Base-by-base conservation (phyloP, 2,888 invertebrate genomes). In the Spialia ferax region DNA sequence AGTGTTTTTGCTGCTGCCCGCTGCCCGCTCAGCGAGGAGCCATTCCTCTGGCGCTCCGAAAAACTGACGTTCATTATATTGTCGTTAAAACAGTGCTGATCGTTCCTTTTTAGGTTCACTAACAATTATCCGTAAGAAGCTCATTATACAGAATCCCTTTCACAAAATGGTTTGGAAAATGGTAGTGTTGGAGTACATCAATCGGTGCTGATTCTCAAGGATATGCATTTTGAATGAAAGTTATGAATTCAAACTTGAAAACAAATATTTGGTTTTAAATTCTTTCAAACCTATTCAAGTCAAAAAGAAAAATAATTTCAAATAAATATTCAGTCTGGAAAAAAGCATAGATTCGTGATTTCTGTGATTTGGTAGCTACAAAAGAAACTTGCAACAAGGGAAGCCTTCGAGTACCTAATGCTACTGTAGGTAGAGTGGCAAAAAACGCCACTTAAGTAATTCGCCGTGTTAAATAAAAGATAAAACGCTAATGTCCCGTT, bases 51-150 rank as follows among this genome's bases (percentile, higher is more conserved):
- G 35, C 32, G 48, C 23, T 45, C 54, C 60, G 29, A 66, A 66
- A 66, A 66, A 62, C 45, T 8, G 42, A 55, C 45, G 26, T 61
- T 61, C 61, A 67, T 67, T 67, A 67, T 48, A 52, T 55, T 67
- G 55, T 67, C 67, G 61, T 61, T 67, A 61, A 61, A 54, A 45
- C 26, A 45, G 18, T 32, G 22, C 42, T 45, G 54, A 45, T 60
- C 23, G 18, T 61, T 45, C 54, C 60, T 66, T 54, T 60, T 66
- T 60, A 61, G 32, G 54, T 45, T 35, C 11, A 20, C 23, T 38
- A 59, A 35, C 60, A 32, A 60, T 54, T 60, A 54, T 32, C 35
- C 20, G 13, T n/a, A 29, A 60, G 52, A 54, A 55, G 29, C 54
- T 32, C 66, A 61, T 66, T 66, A 45, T 11, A 32, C 7, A 11